phyloP scores from a whole-genome alignment of 2,113 vertebrate genomes.

The Etheostoma cragini region DNA sequence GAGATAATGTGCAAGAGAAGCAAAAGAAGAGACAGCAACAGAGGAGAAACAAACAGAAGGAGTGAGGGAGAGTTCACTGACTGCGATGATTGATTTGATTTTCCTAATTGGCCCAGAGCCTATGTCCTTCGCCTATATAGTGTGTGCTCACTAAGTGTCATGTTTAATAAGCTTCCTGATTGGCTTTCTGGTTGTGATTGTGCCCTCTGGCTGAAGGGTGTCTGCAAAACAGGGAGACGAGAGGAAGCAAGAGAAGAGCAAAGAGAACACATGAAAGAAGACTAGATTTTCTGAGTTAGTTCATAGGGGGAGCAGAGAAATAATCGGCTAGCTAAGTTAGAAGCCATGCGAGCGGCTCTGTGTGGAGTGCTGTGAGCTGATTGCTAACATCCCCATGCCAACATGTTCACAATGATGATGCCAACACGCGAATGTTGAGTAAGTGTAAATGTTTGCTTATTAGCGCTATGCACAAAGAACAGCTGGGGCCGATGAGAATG shows the following conservation, averaged over 20 bases:
- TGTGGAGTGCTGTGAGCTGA: no score
- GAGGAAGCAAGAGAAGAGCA: not conserved
- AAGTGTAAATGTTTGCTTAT: not conserved
- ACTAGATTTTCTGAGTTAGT: not conserved
- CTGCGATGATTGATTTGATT: constrained; percentile 72
- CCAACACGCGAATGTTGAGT: no score
- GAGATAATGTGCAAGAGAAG: constrained; percentile 42
- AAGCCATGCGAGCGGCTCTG: not conserved
- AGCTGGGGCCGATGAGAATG: not conserved
- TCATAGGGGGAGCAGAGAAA: not conserved
- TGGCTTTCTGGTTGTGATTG: constrained; percentile 70
- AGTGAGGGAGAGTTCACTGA: constrained; percentile 38
- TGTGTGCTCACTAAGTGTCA: constrained; percentile 71
- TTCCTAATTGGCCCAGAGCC: constrained; percentile 71
- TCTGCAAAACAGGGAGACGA: constrained; percentile 38
- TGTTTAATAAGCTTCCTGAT: constrained; percentile 78
- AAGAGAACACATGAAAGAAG: not conserved
- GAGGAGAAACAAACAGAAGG: constrained; percentile 16
- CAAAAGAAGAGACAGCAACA: not conserved
- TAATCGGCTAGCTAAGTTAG: not conserved
- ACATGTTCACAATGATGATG: no score
- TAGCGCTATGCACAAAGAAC: not conserved
- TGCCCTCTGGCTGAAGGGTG: constrained; percentile 64
- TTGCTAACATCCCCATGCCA: no score
- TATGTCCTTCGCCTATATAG: constrained; percentile 66